These are phyloP conservation scores for Casuarius casuarius DNA, from an alignment of 2,113 vertebrate species.

Conservation along the genomic window DNA sequence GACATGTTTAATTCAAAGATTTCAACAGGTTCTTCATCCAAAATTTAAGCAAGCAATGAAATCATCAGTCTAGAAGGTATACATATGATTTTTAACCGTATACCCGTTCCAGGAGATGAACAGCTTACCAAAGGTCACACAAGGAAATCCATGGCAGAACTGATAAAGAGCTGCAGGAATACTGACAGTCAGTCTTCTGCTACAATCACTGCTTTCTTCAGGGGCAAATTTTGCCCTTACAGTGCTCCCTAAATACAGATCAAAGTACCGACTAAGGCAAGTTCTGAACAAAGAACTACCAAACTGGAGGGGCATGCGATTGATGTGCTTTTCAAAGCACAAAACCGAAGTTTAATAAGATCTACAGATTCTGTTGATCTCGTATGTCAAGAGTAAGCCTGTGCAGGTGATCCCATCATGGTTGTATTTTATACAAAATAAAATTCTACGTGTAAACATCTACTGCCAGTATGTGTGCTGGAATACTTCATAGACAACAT, in stretches of 20 bases:
- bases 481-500: conserved; percentile 58
- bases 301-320: neutral
- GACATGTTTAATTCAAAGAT: neutral
- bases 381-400: neutral
- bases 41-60: neutral
- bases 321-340: neutral
- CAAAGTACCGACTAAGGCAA: neutral
- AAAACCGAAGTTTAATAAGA: conserved; percentile 1
- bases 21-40: neutral
- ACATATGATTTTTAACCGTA: neutral
- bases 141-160: neutral
- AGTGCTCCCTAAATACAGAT: neutral
- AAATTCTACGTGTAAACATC: conserved; percentile 21
- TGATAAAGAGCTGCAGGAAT: neutral
- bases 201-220: neutral
- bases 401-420: neutral
- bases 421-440: neutral
- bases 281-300: neutral
- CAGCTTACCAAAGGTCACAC: neutral
- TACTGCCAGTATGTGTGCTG: conserved; percentile 55
- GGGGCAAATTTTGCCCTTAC: neutral
- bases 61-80: neutral
- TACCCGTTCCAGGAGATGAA: neutral
- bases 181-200: neutral
- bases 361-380: conserved; percentile 27